Conservation (phyloP, 2,113 vertebrate species). For the Progne subis region DNA sequence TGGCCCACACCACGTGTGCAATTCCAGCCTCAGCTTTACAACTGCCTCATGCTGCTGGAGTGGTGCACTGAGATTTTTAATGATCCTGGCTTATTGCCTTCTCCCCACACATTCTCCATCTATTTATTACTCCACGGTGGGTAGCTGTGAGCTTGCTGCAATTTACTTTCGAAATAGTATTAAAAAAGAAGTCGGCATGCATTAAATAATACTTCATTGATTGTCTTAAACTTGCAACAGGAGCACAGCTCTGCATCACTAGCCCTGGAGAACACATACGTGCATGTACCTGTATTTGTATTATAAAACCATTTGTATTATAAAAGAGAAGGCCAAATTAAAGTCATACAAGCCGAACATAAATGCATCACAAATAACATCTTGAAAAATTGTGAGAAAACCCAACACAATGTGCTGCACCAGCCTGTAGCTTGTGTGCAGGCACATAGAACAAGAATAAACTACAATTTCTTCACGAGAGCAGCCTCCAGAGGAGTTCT, state of each 20-base stretch:
- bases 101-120: not conserved
- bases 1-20: not conserved
- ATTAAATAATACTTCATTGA: constrained; percentile 49
- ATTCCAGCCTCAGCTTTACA: not conserved
- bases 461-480: not conserved
- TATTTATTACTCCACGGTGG: constrained; percentile 18
- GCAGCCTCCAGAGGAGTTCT: not conserved
- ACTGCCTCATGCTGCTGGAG: constrained; percentile 29
- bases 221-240: not conserved
- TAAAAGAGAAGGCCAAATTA: not conserved
- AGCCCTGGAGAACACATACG: not conserved
- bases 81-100: constrained; percentile 23
- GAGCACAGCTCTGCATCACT: not conserved
- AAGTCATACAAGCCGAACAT: not conserved
- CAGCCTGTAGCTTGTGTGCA: not conserved
- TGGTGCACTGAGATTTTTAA: constrained; percentile 1
- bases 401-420: not conserved
- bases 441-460: not conserved
- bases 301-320: not conserved
- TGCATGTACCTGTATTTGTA: not conserved
- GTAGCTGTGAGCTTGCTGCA: not conserved
- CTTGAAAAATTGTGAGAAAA: not conserved
- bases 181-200: constrained; percentile 6
- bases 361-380: not conserved
- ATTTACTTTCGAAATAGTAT: constrained; percentile 36